Evolutionary conservation across 1,140 invertebrate species (phyloP), one percentile per base, ranked within the genome.

Genomic region (Drosophila bipectinata): DNA sequence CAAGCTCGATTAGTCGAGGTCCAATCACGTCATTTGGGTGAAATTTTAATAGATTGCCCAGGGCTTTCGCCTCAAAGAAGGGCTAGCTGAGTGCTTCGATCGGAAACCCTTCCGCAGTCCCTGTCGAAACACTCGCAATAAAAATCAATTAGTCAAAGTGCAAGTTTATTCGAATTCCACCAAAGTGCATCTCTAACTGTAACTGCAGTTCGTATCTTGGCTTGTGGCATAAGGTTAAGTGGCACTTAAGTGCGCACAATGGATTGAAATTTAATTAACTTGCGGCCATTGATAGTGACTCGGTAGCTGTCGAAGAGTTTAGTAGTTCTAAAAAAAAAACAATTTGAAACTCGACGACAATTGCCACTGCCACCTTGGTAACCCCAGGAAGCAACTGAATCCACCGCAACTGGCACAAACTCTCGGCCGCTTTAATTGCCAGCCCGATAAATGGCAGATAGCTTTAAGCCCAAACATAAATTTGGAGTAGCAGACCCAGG

Each of bases 381-480:
- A 69, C 62, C 66, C 41, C 63, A 44, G 10, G 18, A 44, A 44
- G 41, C 14, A 44, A 18, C n/a, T 44, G 15, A 37, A 34, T 2
- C 28, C 32, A 44, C 51, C 3, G 12, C 58, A 68, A 67, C 62
- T 39, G 51, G 41, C 62, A 37, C 51, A 68, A 45, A 56, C 41
- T 69, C 44, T 44, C 51, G 48, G 52, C 39, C 37, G 26, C 72
- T 75, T 77, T 77, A 77, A 77, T 77, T 77, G 74, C 58, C 51
- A 60, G 57, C n/a, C 72, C 63, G 74, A 77, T 77, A 77, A 68
- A 69, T 69, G 73, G 44, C 72, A 61, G 74, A 77, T 77, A 77
- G 73, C 73, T 54, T 44, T 32, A 37, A 21, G 72, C 41, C 49
- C 55, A 49, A 69, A 51, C 69, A 74, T 74, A 74, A 83, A 69